Conservation (phyloP, 1,140 invertebrate genomes). For the Trichonephila clavata region DNA sequence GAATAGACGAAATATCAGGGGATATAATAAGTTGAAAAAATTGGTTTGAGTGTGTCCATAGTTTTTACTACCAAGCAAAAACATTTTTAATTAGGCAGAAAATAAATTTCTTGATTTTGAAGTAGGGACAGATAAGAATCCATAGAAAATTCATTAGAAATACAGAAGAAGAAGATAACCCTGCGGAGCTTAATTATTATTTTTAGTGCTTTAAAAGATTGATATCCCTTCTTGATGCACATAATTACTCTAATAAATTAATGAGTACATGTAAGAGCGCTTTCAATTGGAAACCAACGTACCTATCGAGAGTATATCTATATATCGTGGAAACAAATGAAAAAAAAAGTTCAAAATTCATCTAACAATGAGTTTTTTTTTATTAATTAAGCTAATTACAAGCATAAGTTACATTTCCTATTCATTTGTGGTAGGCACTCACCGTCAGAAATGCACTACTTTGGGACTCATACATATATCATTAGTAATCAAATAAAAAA, state of each 20-base stretch:
- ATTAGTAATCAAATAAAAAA: background rate
- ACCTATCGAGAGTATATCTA: background rate
- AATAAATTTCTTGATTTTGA: background rate
- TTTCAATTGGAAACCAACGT: background rate
- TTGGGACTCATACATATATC: background rate
- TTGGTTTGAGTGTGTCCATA: background rate
- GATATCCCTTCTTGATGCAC: background rate
- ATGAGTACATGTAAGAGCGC: background rate
- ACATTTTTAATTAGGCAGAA: background rate
- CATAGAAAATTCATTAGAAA: background rate
- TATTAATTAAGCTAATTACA: conserved; percentile 34
- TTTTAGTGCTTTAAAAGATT: background rate
- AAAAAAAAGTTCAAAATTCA: background rate
- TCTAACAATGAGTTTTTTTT: background rate
- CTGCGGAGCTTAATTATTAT: background rate
- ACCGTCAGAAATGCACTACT: background rate
- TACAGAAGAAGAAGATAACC: background rate
- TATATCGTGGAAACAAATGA: background rate
- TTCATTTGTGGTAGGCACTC: background rate
- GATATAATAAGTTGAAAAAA: too few relatives aligned
- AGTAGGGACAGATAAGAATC: background rate
- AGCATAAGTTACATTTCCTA: background rate
- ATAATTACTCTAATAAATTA: conserved; percentile 13
- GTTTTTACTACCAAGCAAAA: background rate
- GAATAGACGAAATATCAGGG: too few relatives aligned